Conservation (phyloP, 2,113 vertebrate species). For the Oncorhynchus tshawytscha region DNA sequence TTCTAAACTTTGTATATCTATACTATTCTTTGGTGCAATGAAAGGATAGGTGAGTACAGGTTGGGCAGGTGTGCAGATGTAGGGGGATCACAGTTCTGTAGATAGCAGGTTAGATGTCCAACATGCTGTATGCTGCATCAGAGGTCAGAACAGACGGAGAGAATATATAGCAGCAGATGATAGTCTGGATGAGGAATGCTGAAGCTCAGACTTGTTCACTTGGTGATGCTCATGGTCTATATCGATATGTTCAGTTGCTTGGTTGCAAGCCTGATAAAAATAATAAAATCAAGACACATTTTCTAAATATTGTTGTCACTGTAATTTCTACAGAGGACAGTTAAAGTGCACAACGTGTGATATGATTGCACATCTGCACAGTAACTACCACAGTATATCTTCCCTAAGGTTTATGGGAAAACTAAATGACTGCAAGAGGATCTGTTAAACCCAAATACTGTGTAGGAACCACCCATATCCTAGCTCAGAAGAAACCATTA, state of each 20-base stretch:
- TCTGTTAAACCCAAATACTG: too few relatives aligned
- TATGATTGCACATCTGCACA: too few relatives aligned
- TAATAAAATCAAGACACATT: constrained; percentile 25
- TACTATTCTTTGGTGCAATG: too few relatives aligned
- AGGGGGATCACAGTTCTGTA: background rate
- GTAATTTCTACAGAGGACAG: background rate
- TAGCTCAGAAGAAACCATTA: too few relatives aligned
- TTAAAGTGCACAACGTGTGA: background rate
- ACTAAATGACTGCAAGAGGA: too few relatives aligned
- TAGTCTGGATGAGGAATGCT: constrained; percentile 32
- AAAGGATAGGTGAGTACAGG: too few relatives aligned
- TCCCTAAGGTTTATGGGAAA: too few relatives aligned
- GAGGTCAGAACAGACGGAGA: constrained; percentile 25
- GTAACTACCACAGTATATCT: too few relatives aligned
- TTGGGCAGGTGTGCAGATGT: constrained; percentile 1
- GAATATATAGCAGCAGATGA: constrained; percentile 37
- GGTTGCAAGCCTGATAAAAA: constrained; percentile 61
- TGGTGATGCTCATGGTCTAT: constrained; percentile 48
- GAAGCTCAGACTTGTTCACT: constrained; percentile 33
- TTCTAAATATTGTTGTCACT: constrained; percentile 48
- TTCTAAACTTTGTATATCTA: too few relatives aligned
- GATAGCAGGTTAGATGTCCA: constrained; percentile 18
- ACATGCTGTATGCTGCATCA: constrained; percentile 50
- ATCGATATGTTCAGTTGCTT: constrained; percentile 49
- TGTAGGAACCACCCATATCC: too few relatives aligned